Conservation (phyloP, 2,888 invertebrate genomes). For the Hydropsyche betteni region DNA sequence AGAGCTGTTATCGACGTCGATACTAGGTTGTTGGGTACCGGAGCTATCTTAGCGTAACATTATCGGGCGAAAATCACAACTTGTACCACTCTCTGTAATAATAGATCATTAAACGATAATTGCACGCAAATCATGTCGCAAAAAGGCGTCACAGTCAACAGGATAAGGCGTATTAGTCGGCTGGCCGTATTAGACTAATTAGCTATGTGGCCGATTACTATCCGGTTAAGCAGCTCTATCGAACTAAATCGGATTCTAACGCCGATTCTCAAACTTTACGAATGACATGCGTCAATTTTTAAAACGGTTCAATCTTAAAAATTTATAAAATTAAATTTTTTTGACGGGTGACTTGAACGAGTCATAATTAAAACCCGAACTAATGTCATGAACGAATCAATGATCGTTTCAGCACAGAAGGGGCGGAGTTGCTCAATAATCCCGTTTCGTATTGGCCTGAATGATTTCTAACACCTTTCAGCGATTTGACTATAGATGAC, state of each 20-base stretch:
- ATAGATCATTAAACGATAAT: conserved; percentile 21
- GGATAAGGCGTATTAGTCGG: conserved; percentile 29
- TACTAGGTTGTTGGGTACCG: too few relatives aligned
- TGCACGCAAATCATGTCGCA: conserved; percentile 27
- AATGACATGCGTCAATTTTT: neutral
- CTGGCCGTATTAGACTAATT: conserved; percentile 49
- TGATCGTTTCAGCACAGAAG: neutral
- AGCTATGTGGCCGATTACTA: conserved; percentile 34
- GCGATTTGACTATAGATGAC: conserved; percentile 7
- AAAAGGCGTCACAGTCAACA: conserved; percentile 23
- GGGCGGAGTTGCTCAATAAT: conserved; percentile 32
- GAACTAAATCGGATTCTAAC: conserved; percentile 12
- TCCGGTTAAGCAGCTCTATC: conserved; percentile 16
- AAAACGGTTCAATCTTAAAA: neutral
- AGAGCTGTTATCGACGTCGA: too few relatives aligned
- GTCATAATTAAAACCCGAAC: conserved; percentile 6
- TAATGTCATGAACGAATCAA: neutral
- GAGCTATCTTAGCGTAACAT: too few relatives aligned
- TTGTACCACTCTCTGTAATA: conserved; percentile 10
- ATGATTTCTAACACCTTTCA: conserved; percentile 16
- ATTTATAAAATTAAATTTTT: neutral
- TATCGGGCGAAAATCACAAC: conserved; percentile 16
- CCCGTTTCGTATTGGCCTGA: conserved; percentile 32
- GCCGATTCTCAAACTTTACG: conserved; percentile 5
- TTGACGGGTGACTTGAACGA: conserved; percentile 11